phyloP scores from a whole-genome alignment of 2,113 vertebrate species.

The Colius striatus region DNA sequence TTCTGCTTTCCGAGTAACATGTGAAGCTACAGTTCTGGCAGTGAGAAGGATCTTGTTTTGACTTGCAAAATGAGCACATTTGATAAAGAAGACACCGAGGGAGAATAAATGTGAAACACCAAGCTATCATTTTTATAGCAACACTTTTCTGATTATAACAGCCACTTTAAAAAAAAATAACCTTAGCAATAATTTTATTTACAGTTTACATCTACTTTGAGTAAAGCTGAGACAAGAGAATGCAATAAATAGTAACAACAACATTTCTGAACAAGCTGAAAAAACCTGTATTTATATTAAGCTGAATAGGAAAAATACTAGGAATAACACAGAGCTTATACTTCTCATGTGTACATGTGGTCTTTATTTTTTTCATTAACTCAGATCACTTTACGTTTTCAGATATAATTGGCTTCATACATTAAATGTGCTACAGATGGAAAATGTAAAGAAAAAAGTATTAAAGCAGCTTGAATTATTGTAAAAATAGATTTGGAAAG shows the following conservation, averaged over 20 bases:
- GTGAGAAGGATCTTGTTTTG: slow-evolving; percentile 36
- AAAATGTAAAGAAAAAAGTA: background rate
- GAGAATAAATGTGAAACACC: slow-evolving; percentile 45
- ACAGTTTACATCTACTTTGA: slow-evolving; percentile 7
- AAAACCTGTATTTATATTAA: background rate
- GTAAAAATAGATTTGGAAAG: slow-evolving; percentile 41
- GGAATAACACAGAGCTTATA: background rate
- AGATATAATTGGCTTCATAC: background rate
- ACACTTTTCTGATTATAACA: slow-evolving; percentile 32
- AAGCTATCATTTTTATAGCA: slow-evolving; percentile 34
- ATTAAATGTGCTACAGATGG: background rate
- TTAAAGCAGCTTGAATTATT: slow-evolving; percentile 10
- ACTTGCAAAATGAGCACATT: slow-evolving; percentile 47
- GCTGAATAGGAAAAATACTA: background rate
- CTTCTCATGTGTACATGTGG: background rate
- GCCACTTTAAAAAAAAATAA: background rate
- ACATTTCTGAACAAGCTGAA: background rate
- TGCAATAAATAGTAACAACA: background rate
- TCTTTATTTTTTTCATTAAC: background rate
- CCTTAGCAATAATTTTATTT: slow-evolving; percentile 31
- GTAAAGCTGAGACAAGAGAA: slow-evolving; percentile 16
- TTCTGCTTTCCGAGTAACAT: slow-evolving; percentile 14
- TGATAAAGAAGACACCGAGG: slow-evolving; percentile 44
- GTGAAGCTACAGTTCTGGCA: background rate
- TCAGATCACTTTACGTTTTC: background rate